Evolutionary conservation across 2,797 vertebrate genomes (phyloP), one percentile per base, ranked within the genome.

Genomic region (Octomys mimax): DNA sequence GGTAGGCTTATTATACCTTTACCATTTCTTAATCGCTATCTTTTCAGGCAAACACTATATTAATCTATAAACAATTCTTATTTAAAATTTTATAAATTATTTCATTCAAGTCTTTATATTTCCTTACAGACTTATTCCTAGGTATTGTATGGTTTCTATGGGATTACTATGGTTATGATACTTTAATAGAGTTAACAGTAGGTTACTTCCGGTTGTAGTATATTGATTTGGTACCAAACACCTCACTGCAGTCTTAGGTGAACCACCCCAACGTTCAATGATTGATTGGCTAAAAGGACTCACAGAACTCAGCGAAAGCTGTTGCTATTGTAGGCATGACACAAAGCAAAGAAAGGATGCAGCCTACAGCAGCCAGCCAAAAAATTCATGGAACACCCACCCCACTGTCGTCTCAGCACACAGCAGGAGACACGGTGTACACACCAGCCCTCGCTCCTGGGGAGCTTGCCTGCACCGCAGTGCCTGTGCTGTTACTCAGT

Each of bases 111-210:
- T 68, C 54, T 80, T 68, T 33, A n/a, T 84, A 57, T 59, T 87
- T 85, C 36, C 12, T 81, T 31, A 71, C 75, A 82, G 8, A 89
- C 83, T 94, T 89, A 81, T 77, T 94, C 39, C 66, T 10, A 26
- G 62, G 16, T 57, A 31, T n/a, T 61, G 49, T 4, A 1, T 39
- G 31, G 6, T 85, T 87, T 95, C 57, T 77, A 14, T 31, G 77
- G 36, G 18, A 18, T 71, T 6, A 31, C 39, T 46, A 28, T 57
- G 19, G 61, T 64, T 61, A 61, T 10, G n/a, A 14, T 85, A 42
- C 22, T 66, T 21, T 19, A 86, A 52, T n/a, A 59, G 39, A 33
- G 1, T 49, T 1, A 33, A 21, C 22, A 61, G 2, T 22, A 49
- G 36, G 16, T 64, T 88, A 52, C 28, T 36, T 5, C 16, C 71